Evolutionary conservation across 2,113 vertebrate species (phyloP).

Genomic region (human (Homo sapiens)): DNA sequence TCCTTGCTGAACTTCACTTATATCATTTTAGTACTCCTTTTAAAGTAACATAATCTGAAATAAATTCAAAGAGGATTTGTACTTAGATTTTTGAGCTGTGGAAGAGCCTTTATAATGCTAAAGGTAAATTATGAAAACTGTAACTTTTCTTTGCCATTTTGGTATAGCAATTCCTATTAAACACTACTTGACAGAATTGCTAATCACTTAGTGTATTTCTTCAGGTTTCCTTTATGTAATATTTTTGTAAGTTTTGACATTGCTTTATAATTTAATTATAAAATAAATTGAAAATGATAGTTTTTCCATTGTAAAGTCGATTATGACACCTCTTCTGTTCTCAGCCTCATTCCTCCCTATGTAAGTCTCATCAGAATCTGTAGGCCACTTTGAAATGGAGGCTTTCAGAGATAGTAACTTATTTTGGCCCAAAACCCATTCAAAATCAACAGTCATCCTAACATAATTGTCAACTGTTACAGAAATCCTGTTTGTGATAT

Average conservation of each 20-base stretch:
- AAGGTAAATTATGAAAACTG: constrained; percentile 45
- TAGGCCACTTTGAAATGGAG: constrained; percentile 35
- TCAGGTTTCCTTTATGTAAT: background rate
- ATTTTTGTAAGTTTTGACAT: constrained; percentile 31
- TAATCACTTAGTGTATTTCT: background rate
- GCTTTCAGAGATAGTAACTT: background rate
- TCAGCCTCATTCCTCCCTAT: background rate
- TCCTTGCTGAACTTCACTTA: background rate
- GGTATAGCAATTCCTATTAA: constrained; percentile 14
- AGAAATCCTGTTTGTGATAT: constrained; percentile 28
- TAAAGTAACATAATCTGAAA: constrained; percentile 22
- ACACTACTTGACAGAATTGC: background rate
- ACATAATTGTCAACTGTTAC: background rate
- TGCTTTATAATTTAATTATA: constrained; percentile 1
- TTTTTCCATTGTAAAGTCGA: background rate
- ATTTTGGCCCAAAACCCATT: background rate
- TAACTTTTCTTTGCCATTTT: constrained; percentile 29
- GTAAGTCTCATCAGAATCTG: background rate
- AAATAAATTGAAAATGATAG: constrained; percentile 10
- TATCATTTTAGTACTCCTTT: background rate
- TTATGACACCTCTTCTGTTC: background rate
- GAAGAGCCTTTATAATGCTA: constrained; percentile 22
- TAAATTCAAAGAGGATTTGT: constrained; percentile 17
- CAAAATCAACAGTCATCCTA: background rate
- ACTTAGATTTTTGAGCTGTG: background rate